Conservation (phyloP, 2,797 vertebrate genomes). For the Scolopax bukidnonensis region DNA sequence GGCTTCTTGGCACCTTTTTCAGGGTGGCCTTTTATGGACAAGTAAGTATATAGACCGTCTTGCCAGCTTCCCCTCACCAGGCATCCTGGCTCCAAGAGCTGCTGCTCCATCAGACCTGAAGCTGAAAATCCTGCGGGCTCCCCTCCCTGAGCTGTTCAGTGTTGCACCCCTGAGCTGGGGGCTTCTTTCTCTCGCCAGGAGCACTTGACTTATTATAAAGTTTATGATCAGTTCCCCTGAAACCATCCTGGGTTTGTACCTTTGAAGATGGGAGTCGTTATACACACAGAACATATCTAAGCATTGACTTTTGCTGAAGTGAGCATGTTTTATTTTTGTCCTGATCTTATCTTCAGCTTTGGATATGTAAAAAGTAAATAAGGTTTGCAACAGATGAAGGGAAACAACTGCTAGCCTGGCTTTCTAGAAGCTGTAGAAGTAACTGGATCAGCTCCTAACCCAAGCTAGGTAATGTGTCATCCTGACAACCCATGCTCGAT, state of each 20-base stretch:
- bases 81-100: not conserved
- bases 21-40: constrained; percentile 97
- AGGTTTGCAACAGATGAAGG: not conserved
- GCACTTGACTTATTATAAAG: not conserved
- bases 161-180: not conserved
- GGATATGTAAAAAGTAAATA: not conserved
- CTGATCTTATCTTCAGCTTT: not conserved
- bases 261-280: not conserved
- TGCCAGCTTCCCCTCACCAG: not conserved
- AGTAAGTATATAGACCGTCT: constrained; percentile 75
- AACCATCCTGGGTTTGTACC: not conserved
- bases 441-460: not conserved
- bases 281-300: not conserved
- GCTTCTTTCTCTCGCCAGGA: not conserved
- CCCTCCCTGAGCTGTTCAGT: accelerated
- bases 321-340: not conserved
- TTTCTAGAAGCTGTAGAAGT: not conserved
- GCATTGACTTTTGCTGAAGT: not conserved
- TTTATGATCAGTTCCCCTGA: not conserved
- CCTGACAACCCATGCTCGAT: not conserved
- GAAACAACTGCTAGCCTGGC: not conserved
- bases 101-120: not conserved
- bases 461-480: not conserved
- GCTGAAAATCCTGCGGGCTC: not conserved
- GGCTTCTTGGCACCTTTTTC: constrained; percentile 95